Percentiles rank a stretch among this genome's conserved stretches.
Evolutionary conservation across 2,888 invertebrate species (phyloP).

Genomic region (Cotesia congregata): DNA sequence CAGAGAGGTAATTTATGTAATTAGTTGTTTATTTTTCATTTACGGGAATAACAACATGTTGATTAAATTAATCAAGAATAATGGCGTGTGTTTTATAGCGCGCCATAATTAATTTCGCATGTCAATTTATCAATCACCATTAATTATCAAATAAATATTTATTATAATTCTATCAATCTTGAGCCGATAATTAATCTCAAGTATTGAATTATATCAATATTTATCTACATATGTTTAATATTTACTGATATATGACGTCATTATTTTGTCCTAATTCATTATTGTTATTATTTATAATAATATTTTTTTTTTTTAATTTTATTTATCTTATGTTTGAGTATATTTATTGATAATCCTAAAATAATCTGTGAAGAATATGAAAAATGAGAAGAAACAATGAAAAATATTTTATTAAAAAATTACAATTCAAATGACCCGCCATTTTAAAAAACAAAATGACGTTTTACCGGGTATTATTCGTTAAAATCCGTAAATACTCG

Average conservation of each 20-base stretch:
- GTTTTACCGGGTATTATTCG: conserved; percentile 20
- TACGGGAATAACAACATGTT: neutral
- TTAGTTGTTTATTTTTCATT: neutral
- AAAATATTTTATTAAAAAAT: neutral
- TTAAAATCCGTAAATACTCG: conserved; percentile 4
- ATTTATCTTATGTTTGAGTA: too few species aligned
- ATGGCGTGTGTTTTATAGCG: too few species aligned
- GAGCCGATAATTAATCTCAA: neutral
- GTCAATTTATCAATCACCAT: neutral
- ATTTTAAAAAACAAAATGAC: conserved; percentile 16
- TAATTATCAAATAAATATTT: neutral
- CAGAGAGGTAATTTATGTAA: conserved; percentile 47
- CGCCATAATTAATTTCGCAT: too few species aligned
- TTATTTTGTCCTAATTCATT: neutral
- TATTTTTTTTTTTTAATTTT: too few species aligned
- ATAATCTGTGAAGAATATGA: neutral
- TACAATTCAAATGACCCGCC: conserved; percentile 11
- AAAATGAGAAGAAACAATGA: neutral
- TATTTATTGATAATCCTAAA: neutral
- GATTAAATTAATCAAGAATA: neutral
- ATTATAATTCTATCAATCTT: neutral
- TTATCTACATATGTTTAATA: neutral
- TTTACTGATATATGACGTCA: neutral
- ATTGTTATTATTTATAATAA: too few species aligned
- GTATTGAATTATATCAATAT: neutral